Evolutionary conservation across 2,797 vertebrate species (phyloP), one percentile per base, ranked within the genome.

Genomic region (Hoplostethus atlanticus): DNA sequence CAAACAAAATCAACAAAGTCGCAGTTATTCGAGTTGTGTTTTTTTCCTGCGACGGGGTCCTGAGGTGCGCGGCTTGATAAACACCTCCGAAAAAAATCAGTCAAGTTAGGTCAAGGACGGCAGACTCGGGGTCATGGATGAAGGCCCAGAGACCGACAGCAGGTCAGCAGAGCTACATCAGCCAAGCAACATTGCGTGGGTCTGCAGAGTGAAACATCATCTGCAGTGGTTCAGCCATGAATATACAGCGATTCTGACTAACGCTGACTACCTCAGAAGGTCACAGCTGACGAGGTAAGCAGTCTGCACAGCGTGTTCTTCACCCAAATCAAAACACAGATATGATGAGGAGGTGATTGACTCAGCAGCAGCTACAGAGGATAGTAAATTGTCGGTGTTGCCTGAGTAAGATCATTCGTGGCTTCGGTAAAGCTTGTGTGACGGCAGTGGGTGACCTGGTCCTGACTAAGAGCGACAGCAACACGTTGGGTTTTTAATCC

Each of bases 61-160:
- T 10, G 36, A 61, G 58, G 65, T 63, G 54, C 47, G 51, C 31
- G 1, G 65, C 68, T 76, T 64, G 4, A 47, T 76, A n/a, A 51
- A 58, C 0, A 46, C 25, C 40, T 54, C 50, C 42, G 55, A 64
- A 84, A 80, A 71, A 79, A 83, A 84, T 71, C 84, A 73, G 55
- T n/a, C 64, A 34, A 4, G 40, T 21, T 1, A 1, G 21, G 21
- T 21, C 21, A 21, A 21, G 21, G 21, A 21, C 21, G 21, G 21
- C 1, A 21, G 30, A 70, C 56, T 31, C 78, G 55, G 55, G 17
- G 86, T 83, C 79, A 81, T 78, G 60, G 71, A 7, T 1, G 47
- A 56, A 21, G 76, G 48, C 65, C 21, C 53, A 71, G 10, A 15
- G 51, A 64, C 50, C 56, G 71, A 65, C 69, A 48, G 11, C 4